Conservation (phyloP, 1,140 invertebrate genomes). For the Drosophila hydei region DNA sequence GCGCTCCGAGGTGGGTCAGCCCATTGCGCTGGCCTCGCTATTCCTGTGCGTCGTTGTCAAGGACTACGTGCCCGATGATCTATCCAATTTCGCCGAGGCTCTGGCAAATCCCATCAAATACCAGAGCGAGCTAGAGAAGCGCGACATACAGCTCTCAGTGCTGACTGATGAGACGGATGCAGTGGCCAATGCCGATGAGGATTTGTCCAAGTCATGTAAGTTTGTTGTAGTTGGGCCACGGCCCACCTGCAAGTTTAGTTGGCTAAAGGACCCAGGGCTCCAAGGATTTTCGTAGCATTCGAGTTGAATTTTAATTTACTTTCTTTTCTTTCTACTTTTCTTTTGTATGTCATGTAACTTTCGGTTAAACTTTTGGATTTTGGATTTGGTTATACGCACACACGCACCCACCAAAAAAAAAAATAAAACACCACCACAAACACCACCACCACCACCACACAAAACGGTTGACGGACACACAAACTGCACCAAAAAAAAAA, state of each 20-base stretch:
- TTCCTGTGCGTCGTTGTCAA: constrained; percentile 97
- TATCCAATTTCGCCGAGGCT: constrained; percentile 97
- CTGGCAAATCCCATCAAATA: constrained; percentile 99
- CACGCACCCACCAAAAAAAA: constrained; percentile 32
- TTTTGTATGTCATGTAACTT: constrained; percentile 70
- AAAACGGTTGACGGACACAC: constrained; percentile 72
- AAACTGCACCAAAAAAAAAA: constrained; percentile 38
- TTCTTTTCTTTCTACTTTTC: constrained; percentile 79
- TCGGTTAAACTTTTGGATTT: constrained; percentile 80
- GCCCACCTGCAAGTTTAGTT: not conserved
- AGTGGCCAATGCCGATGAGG: constrained; percentile 82
- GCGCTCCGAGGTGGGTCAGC: constrained; percentile 97
- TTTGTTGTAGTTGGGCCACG: constrained; percentile 13
- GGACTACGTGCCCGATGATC: constrained; percentile 98
- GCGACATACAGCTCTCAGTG: constrained; percentile 94
- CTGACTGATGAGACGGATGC: constrained; percentile 92
- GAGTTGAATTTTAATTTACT: constrained; percentile 72
- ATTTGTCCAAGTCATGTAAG: constrained; percentile 83
- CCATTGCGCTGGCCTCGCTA: constrained; percentile 93
- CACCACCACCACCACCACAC: constrained; percentile 47
- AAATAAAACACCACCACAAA: constrained; percentile 38
- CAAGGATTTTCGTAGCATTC: constrained; percentile 35
- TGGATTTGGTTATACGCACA: constrained; percentile 74
- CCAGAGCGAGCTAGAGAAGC: constrained; percentile 96
- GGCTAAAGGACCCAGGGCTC: constrained; percentile 2